phyloP scores from a whole-genome alignment of 2,797 vertebrate genomes.

The Danio aesculapii region DNA sequence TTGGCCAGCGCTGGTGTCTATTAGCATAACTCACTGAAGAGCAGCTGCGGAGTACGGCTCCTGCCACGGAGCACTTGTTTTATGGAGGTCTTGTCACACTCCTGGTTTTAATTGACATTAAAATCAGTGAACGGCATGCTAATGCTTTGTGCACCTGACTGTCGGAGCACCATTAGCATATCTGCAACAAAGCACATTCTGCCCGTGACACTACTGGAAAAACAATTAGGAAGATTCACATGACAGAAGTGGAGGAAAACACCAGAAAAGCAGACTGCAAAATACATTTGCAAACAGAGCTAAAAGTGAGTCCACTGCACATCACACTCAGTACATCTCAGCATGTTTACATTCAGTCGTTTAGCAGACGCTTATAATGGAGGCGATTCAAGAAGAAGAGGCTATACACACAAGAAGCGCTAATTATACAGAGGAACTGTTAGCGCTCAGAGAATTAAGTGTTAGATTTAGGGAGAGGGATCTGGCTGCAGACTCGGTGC shows the following conservation, averaged over 20 bases:
- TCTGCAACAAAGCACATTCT: background rate
- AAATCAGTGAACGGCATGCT: constrained; percentile 72
- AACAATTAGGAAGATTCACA: constrained; percentile 3
- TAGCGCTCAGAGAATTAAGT: too few species aligned
- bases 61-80: constrained; percentile 71
- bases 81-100: constrained; percentile 75
- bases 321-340: too few species aligned
- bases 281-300: too few species aligned
- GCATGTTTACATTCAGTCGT: too few species aligned
- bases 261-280: too few species aligned
- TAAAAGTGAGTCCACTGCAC: too few species aligned
- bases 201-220: background rate
- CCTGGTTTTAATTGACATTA: constrained; percentile 79
- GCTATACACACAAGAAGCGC: too few species aligned
- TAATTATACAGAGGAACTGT: too few species aligned
- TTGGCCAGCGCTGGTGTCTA: constrained; percentile 65
- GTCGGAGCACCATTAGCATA: constrained; percentile 8
- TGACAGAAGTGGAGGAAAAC: background rate
- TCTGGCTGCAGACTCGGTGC: too few species aligned
- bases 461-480: too few species aligned
- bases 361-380: too few species aligned
- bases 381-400: too few species aligned
- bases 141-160: constrained; percentile 33
- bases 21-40: constrained; percentile 71
- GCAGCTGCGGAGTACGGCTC: constrained; percentile 58